Evolutionary conservation across 2,888 invertebrate species (phyloP), one percentile per base, ranked within the genome.

Genomic region (Endotricha flammealis): DNA sequence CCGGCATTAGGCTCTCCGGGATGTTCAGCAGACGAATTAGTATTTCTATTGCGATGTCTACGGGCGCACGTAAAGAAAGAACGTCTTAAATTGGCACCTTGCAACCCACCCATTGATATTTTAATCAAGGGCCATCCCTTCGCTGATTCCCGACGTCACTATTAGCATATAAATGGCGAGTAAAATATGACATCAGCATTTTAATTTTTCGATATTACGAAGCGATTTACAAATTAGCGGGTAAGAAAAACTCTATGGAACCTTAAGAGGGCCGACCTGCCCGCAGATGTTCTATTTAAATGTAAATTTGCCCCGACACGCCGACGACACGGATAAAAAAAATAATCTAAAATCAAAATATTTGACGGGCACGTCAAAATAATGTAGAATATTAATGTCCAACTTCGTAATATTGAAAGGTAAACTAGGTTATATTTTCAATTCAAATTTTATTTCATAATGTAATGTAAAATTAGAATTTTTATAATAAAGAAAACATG

Each of bases 131-230:
- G 44, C 53, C 57, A 56, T 67, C 72, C 75, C 74, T 71, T 65
- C 64, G 39, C 38, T 48, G 57, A 64, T 72, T 62, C 50, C 41
- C 66, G 64, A 66, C 55, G 57, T 58, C 50, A 61, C 58, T 67
- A 83, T 85, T 83, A 75, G 68, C 85, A 86, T 86, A 82, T 83
- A 86, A 86, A 86, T 85, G 70, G 85, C 61, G 61, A 61, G 67
- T 75, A 76, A 81, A 83, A 82, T 83, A 83, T 83, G 83, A 82
- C 83, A 83, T 86, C 85, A 83, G 83, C 85, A 85, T 86, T 85
- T 83, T 82, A 86, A 86, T 85, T 83, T 83, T 79, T 69, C 76
- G 67, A 86, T 85, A 85, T 85, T 81, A 85, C 82, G 77, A 60
- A 75, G 65, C 80, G 83, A 85, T 86, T 85, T 85, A 80, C 82